Evolutionary conservation across 2,888 invertebrate species (phyloP).

Genomic region (Amiota communis): DNA sequence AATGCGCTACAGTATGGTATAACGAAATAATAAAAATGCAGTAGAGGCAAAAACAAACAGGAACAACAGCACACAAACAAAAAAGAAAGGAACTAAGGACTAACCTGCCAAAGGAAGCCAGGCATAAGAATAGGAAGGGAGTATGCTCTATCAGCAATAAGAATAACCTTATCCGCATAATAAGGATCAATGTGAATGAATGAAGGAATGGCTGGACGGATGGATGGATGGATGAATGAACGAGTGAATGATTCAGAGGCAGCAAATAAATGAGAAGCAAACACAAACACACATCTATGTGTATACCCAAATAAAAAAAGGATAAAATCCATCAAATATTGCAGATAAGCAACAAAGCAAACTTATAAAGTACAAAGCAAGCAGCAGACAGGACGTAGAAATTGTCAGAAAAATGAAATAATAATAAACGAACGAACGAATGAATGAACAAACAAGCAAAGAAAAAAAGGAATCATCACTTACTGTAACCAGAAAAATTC

Average conservation of each 20-base stretch:
- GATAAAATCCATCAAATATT: constrained; percentile 66
- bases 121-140: constrained; percentile 35
- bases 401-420: constrained; percentile 14
- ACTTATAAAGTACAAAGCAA: constrained; percentile 17
- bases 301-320: constrained; percentile 27
- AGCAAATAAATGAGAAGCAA: constrained; percentile 32
- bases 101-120: constrained; percentile 11
- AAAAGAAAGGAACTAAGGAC: not conserved
- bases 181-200: constrained; percentile 11
- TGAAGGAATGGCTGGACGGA: no score
- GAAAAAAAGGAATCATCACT: not conserved
- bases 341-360: constrained; percentile 55
- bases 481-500: no score
- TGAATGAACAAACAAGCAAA: not conserved
- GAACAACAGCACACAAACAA: not conserved
- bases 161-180: constrained; percentile 14
- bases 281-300: constrained; percentile 4
- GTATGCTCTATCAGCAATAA: constrained; percentile 32
- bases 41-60: constrained; percentile 2
- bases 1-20: constrained; percentile 11
- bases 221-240: constrained; percentile 17
- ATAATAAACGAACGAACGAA: constrained; percentile 14
- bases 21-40: constrained; percentile 25
- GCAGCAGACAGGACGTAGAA: constrained; percentile 3
- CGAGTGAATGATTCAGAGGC: constrained; percentile 36